Evolutionary conservation across 2,797 vertebrate genomes (phyloP).

Genomic region (Alosa sapidissima): DNA sequence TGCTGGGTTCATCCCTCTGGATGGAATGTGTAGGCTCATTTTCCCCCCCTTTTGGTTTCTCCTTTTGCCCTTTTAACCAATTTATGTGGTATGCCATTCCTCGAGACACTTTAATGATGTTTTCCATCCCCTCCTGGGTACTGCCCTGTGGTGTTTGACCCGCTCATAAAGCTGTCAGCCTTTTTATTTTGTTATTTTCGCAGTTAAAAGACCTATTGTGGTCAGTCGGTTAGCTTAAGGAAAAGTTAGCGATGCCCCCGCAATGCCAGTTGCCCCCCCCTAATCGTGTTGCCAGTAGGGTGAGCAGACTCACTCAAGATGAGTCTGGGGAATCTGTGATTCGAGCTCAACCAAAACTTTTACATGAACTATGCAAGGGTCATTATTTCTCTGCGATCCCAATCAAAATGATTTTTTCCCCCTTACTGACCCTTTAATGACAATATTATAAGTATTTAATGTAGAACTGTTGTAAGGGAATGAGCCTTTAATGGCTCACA

Average conservation of each 20-base stretch:
- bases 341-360: neutral
- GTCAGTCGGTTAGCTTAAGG: neutral
- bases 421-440: neutral
- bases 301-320: neutral
- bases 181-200: constrained; percentile 40
- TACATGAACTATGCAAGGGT: neutral
- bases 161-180: constrained; percentile 59
- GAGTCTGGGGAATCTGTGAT: neutral
- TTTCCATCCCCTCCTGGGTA: constrained; percentile 61
- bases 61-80: constrained; percentile 46
- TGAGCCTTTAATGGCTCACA: neutral
- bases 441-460: neutral
- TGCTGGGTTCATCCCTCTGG: constrained; percentile 63
- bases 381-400: neutral
- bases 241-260: neutral
- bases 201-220: constrained; percentile 37
- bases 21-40: constrained; percentile 55
- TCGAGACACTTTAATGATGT: constrained; percentile 64
- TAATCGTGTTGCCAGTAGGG: neutral
- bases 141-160: constrained; percentile 68
- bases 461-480: neutral
- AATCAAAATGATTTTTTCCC: neutral
- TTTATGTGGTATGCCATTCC: constrained; percentile 67
- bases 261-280: neutral
- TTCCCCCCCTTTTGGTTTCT: constrained; percentile 36